These are phyloP conservation scores for Malurus elegans DNA, from an alignment of 2,113 vertebrate genomes.

Conservation along the genomic window DNA sequence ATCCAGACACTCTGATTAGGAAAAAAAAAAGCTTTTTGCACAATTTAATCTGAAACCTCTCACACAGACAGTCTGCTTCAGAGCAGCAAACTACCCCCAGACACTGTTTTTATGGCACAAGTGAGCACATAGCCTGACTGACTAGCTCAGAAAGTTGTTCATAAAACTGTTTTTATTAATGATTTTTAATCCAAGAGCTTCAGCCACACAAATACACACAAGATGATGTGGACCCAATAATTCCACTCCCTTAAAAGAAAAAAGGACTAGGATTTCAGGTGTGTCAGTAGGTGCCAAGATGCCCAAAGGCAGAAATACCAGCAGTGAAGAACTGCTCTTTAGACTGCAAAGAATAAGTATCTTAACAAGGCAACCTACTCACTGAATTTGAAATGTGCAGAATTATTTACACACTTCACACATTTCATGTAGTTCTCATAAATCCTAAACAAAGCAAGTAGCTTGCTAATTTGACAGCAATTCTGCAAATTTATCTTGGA, in stretches of 20 bases:
- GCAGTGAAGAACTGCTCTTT: background rate
- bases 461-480: background rate
- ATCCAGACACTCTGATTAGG: background rate
- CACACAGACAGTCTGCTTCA: background rate
- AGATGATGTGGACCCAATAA: background rate
- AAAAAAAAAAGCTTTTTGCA: background rate
- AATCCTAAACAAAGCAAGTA: background rate
- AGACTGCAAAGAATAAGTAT: background rate
- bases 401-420: background rate
- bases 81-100: background rate
- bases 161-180: background rate
- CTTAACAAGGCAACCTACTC: background rate
- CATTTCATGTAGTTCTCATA: background rate
- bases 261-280: background rate
- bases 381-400: background rate
- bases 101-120: background rate
- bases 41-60: background rate
- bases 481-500: background rate
- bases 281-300: background rate
- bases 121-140: background rate
- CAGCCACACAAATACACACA: background rate
- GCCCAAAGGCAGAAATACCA: background rate
- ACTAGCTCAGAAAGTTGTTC: background rate
- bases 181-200: background rate
- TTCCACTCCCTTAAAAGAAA: background rate